These are phyloP conservation scores for Neogale vison DNA, from an alignment of 2,113 vertebrate genomes.

Conservation along the genomic window DNA sequence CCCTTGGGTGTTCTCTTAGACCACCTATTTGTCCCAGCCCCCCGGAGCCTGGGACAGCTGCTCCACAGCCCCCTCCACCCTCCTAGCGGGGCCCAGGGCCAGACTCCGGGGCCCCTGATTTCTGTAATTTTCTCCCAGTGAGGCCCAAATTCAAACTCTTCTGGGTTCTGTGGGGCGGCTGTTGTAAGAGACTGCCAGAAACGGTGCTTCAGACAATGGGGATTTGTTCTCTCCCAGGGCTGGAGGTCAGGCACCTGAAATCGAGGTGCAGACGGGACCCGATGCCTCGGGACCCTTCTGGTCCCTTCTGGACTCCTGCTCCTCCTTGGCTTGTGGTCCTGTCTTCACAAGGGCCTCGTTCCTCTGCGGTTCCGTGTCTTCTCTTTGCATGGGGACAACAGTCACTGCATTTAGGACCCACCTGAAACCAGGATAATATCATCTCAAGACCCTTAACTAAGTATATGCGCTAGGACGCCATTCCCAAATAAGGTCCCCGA, in stretches of 20 bases:
- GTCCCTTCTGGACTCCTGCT: neutral
- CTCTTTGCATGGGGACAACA: neutral
- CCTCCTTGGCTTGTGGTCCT: neutral
- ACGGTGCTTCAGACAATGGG: neutral
- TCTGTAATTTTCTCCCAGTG: neutral
- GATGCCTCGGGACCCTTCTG: too few relatives aligned
- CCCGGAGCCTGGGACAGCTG: neutral
- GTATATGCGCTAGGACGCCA: neutral
- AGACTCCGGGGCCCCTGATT: neutral
- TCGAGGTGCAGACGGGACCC: accelerated
- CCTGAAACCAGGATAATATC: neutral
- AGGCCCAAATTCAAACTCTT: neutral
- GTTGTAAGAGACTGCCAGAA: neutral
- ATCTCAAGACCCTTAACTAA: neutral
- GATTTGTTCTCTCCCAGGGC: neutral
- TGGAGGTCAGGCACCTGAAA: neutral
- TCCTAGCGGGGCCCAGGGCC: neutral
- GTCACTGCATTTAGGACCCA: neutral
- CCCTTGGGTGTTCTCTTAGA: too few relatives aligned
- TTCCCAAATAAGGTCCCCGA: neutral
- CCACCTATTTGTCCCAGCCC: neutral
- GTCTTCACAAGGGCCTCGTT: neutral
- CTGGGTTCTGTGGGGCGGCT: neutral
- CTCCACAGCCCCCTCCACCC: neutral
- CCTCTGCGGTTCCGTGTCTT: neutral